Evolutionary conservation across 2,888 invertebrate genomes (phyloP), one percentile per base, ranked within the genome.

Genomic region (Drosophila tripunctata): DNA sequence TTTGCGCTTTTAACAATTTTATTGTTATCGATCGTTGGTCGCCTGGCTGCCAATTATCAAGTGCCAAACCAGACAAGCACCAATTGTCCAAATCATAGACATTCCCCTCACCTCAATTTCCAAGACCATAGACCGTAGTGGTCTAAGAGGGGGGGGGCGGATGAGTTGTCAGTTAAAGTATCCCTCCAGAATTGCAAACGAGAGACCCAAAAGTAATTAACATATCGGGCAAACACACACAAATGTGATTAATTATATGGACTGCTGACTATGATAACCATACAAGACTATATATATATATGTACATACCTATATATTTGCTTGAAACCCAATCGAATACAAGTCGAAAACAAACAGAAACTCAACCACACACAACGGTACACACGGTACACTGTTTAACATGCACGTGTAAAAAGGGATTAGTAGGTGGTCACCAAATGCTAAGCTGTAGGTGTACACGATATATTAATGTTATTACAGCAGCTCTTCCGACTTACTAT

Each of bases 1-100:
- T 86, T 87, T 83, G 87, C 83, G 83, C 81, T 84, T 83, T 83
- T 83, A 78, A 84, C 76, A 76, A 75, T 80, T 83, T 84, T 84
- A 86, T 86, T 83, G 84, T 84, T 84, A 86, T 82, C 81, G 87
- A 83, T 83, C 75, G 71, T 40, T 75, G 73, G 83, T 80, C 83
- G 78, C 84, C 78, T 76, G 73, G 67, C 84, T 83, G 87, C 84
- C 81, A 78, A 81, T 81, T 81, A 81, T 76, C 68, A 81, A 81
- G 68, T 79, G 67, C 67, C 45, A 63, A 38, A 65, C 55, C 62
- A 73, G 63, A 75, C 65, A 56, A 63, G 64, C 58, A 66, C 40
- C 65, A 63, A 73, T 67, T 81, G 70, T 62, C 44, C 10, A 56
- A 58, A 48, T 65, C 60, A 50, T 41, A 52, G 45, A 52, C 30